phyloP scores from a whole-genome alignment of 2,888 invertebrate species.

The Xestia xanthographa region DNA sequence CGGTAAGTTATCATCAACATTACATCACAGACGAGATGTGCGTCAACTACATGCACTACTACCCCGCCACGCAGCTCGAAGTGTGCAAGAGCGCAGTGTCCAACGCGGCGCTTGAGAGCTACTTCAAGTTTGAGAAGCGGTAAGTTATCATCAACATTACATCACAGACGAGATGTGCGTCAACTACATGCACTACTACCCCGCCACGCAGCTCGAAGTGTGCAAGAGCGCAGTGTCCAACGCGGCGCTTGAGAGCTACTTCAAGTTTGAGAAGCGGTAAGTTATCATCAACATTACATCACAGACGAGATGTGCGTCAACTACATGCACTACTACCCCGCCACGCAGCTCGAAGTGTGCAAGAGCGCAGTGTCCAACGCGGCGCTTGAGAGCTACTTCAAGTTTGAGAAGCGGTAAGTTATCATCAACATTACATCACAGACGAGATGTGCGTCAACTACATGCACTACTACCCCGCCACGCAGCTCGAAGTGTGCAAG shows the following conservation, averaged over 20 bases:
- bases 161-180: conserved; percentile 99
- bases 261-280: conserved; percentile 95
- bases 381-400: conserved; percentile 96
- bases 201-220: conserved; percentile 97
- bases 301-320: conserved; percentile 99
- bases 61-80: conserved; percentile 97
- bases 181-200: conserved; percentile 99
- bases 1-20: conserved; percentile 86
- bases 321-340: conserved; percentile 99
- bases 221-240: conserved; percentile 98
- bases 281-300: conserved; percentile 85
- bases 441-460: conserved; percentile 99
- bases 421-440: no score
- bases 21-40: conserved; percentile 99
- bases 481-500: conserved; percentile 98
- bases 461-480: conserved; percentile 98
- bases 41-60: conserved; percentile 99
- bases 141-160: no score
- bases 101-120: conserved; percentile 94
- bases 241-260: conserved; percentile 95
- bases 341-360: conserved; percentile 97
- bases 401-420: conserved; percentile 96
- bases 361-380: conserved; percentile 97
- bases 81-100: conserved; percentile 98
- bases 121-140: conserved; percentile 97